Evolutionary conservation across 2,888 invertebrate species (phyloP).

Genomic region (Drosophila prostipennis): DNA sequence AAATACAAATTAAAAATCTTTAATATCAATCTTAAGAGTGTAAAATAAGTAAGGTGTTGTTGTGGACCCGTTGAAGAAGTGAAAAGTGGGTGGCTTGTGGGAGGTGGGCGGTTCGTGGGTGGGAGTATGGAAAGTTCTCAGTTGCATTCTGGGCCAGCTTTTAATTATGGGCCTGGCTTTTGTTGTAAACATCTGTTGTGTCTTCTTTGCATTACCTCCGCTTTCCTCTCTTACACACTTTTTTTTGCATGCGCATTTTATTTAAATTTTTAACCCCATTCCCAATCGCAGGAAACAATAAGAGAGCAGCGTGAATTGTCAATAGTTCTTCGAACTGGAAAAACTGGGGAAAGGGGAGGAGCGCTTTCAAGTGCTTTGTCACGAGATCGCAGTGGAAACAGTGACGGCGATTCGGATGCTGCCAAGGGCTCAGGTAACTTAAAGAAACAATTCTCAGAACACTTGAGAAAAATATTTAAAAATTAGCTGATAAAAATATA

Average conservation of each 20-base stretch:
- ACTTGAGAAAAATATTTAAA: neutral
- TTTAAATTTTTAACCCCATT: constrained; percentile 74
- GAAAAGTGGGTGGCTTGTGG: neutral
- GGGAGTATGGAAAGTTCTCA: constrained; percentile 36
- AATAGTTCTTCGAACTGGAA: constrained; percentile 54
- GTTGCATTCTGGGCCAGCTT: constrained; percentile 68
- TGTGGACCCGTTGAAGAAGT: neutral
- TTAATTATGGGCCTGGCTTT: constrained; percentile 73
- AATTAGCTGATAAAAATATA: neutral
- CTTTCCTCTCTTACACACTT: neutral
- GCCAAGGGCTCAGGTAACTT: neutral
- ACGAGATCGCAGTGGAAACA: constrained; percentile 4
- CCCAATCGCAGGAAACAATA: constrained; percentile 45
- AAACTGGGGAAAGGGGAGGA: constrained; percentile 3
- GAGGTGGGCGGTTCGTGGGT: neutral
- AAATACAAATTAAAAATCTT: neutral
- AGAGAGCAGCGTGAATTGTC: constrained; percentile 47
- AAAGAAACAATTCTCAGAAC: too few species aligned
- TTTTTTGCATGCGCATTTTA: constrained; percentile 74
- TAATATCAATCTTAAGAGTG: neutral
- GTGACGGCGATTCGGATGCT: neutral
- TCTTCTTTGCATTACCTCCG: constrained; percentile 10
- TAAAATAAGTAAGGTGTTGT: neutral
- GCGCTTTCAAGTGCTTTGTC: constrained; percentile 10
- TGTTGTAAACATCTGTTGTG: constrained; percentile 56